These are phyloP conservation scores for Corythornis madagascariensis DNA, from an alignment of 2,113 vertebrate genomes.

Conservation along the genomic window DNA sequence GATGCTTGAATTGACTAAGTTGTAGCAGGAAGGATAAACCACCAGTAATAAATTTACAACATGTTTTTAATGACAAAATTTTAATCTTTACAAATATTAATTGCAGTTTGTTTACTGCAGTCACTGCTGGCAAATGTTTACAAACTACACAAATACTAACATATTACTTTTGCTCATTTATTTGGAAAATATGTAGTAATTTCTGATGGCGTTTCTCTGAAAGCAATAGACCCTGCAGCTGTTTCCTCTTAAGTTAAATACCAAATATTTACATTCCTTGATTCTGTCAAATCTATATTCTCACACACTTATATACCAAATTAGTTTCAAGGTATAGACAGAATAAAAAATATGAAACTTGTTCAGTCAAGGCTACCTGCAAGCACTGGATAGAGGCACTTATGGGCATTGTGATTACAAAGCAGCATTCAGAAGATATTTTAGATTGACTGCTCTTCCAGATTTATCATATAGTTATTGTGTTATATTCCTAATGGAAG, in stretches of 20 bases:
- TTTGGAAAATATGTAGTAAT: not conserved
- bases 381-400: not conserved
- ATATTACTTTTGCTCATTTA: not conserved
- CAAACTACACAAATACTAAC: not conserved
- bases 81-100: not conserved
- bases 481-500: not conserved
- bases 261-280: not conserved
- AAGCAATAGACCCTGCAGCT: not conserved
- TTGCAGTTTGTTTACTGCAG: not conserved
- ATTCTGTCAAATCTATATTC: not conserved
- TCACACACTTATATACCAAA: not conserved
- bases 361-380: not conserved
- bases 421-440: not conserved
- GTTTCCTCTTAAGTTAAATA: not conserved
- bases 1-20: not conserved
- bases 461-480: not conserved
- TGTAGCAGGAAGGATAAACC: not conserved
- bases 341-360: not conserved
- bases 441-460: not conserved
- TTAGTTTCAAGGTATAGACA: not conserved
- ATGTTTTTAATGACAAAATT: not conserved
- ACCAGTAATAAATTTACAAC: not conserved
- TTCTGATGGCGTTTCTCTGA: not conserved
- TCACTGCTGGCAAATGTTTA: not conserved
- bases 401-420: not conserved